phyloP scores from a whole-genome alignment of 1,140 invertebrate species.

The Drosophila biarmipes region DNA sequence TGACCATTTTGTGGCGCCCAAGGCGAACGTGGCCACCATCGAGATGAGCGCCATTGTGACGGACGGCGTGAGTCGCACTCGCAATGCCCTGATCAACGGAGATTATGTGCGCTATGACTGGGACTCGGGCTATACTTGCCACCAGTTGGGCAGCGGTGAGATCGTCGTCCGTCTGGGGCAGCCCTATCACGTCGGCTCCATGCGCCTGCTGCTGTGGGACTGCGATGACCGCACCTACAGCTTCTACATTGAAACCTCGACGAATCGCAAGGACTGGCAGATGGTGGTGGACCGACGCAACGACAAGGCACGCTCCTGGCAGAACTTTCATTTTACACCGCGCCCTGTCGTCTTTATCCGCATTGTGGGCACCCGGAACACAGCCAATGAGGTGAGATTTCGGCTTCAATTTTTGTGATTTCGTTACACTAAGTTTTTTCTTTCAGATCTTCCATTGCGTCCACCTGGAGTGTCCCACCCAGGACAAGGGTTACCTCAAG shows the following conservation, averaged over 20 bases:
- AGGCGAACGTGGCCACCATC: slow-evolving; percentile 96
- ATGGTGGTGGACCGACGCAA: slow-evolving; percentile 90
- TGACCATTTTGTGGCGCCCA: slow-evolving; percentile 93
- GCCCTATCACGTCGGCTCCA: slow-evolving; percentile 96
- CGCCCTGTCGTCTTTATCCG: slow-evolving; percentile 96
- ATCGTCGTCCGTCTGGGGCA: slow-evolving; percentile 98
- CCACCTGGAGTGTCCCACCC: slow-evolving; percentile 97
- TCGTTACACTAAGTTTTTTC: slow-evolving; percentile 1
- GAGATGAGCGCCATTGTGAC: slow-evolving; percentile 95
- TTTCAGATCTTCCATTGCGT: slow-evolving; percentile 97
- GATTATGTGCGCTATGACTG: slow-evolving; percentile 98
- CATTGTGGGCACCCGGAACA: slow-evolving; percentile 97
- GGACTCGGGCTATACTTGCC: slow-evolving; percentile 99
- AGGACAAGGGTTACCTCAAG: slow-evolving; percentile 81
- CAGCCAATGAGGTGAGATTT: slow-evolving; percentile 94
- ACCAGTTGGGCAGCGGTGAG: slow-evolving; percentile 97
- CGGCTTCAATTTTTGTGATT: neutral
- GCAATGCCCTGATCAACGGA: slow-evolving; percentile 98
- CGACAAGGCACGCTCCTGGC: slow-evolving; percentile 91
- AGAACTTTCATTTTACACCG: slow-evolving; percentile 92
- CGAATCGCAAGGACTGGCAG: slow-evolving; percentile 96
- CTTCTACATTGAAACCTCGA: slow-evolving; percentile 98
- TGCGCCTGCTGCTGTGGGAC: slow-evolving; percentile 98
- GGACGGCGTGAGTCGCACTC: slow-evolving; percentile 95
- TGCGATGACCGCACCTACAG: slow-evolving; percentile 98